Evolutionary conservation across 2,797 vertebrate species (phyloP).

Genomic region (Gymnocypris eckloni): DNA sequence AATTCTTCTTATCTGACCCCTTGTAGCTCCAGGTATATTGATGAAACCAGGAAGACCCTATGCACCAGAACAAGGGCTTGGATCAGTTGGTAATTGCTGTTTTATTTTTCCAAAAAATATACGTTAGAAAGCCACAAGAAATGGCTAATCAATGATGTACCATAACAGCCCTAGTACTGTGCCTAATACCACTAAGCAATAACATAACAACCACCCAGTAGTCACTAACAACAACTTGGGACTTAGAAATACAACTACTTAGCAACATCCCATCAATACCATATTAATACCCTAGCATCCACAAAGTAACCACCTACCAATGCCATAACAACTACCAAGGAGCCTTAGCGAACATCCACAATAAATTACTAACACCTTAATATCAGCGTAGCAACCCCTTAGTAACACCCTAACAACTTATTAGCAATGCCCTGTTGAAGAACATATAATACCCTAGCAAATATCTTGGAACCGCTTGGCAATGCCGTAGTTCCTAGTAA

Average conservation of each 20-base stretch:
- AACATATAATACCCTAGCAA: not conserved
- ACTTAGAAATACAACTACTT: not conserved
- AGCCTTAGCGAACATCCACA: not conserved
- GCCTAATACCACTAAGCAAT: not conserved
- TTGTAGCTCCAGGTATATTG: slow-evolving; percentile 84
- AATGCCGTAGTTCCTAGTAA: not conserved
- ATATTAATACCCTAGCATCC: not conserved
- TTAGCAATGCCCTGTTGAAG: not conserved
- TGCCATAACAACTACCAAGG: not conserved
- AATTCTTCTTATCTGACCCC: slow-evolving; percentile 54
- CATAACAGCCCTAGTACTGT: not conserved
- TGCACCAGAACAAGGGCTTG: slow-evolving; percentile 77
- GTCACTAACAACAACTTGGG: not conserved
- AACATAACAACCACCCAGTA: not conserved
- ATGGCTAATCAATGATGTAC: not conserved
- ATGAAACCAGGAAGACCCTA: slow-evolving; percentile 81
- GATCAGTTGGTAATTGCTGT: slow-evolving; percentile 81
- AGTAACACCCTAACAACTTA: not conserved
- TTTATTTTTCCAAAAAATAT: slow-evolving; percentile 33
- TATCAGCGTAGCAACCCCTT: not conserved
- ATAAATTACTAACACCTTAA: not conserved
- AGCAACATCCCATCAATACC: not conserved
- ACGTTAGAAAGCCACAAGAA: not conserved
- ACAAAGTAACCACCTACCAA: not conserved
- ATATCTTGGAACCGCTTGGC: not conserved